phyloP scores from a whole-genome alignment of 2,888 invertebrate genomes.

The Sarcophaga subvicina region DNA sequence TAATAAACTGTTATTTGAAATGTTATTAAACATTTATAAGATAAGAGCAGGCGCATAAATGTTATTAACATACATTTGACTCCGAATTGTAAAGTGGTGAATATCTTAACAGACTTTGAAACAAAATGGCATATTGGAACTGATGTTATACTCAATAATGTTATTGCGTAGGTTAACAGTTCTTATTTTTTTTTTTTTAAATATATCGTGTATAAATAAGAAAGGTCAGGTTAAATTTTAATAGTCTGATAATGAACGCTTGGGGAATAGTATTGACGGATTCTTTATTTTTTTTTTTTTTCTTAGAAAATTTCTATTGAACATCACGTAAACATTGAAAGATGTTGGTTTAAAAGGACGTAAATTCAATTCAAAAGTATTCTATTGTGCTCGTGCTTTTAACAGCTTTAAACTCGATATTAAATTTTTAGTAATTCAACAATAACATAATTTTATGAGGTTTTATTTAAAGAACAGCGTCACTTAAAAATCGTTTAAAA shows the following conservation, averaged over 20 bases:
- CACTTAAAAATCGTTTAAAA: no score
- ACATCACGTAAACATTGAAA: no score
- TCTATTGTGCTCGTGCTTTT: no score
- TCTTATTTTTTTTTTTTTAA: not conserved
- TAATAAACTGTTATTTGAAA: slow-evolving; percentile 2
- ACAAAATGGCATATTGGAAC: not conserved
- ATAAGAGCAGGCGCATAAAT: slow-evolving; percentile 36
- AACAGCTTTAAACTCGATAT: no score
- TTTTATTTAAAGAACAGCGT: no score
- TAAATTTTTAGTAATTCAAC: no score
- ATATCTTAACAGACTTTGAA: slow-evolving; percentile 12
- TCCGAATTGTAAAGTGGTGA: slow-evolving; percentile 72
- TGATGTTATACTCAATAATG: slow-evolving; percentile 34
- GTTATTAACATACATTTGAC: slow-evolving; percentile 43
- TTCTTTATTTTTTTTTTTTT: not conserved
- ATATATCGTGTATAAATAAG: slow-evolving; percentile 7
- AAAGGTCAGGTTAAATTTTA: slow-evolving; percentile 1
- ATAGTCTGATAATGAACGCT: slow-evolving; percentile 30
- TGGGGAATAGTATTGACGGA: not conserved
- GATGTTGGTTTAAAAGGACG: no score
- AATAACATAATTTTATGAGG: no score
- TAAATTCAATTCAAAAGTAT: no score
- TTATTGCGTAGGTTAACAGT: not conserved
- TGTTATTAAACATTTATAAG: slow-evolving; percentile 12
- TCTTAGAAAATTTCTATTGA: not conserved